Base-by-base conservation (phyloP, 2,797 vertebrate species). In the Hirundo rustica region DNA sequence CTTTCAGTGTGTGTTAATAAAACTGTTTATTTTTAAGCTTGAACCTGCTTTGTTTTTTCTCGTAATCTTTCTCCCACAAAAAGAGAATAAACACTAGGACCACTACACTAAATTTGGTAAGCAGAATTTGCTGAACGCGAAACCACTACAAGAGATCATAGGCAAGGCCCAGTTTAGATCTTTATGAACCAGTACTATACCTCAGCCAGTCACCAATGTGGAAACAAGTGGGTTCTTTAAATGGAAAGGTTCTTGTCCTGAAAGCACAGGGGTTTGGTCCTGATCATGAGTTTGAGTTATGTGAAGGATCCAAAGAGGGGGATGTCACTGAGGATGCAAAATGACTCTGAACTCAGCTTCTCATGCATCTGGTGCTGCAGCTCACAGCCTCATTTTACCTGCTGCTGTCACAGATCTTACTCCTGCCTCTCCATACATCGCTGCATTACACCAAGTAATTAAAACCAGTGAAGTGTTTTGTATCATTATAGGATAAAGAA, bases 281-380 rank as follows among this genome's bases (percentile, higher is more conserved):
- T 77, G 83, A 17, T 42, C 11, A 4, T 30, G 23, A 18, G 7
- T 30, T 77, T 79, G 60, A 79, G 13, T 16, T 23, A 11, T 5
- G 11, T 48, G 30, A 78, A 55, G n/a, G n/a, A 72, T 48, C 29
- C 21, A 13, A 38, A 57, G 25, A 36, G 6, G 8, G 5, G 2
- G 42, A 8, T 5, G 3, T 23, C 1, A 2, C 20, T 61, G 18
- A 50, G 54, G 25, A 3, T 62, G 21, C 51, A 66, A 51, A 58
- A 9, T 0, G 0, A 14, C 38, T 45, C n/a, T 38, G 9, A 48
- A 7, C 36, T 51, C 20, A 17, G 42, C 19, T 75, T 72, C 53
- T 75, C n/a, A 15, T 6, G 22, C n/a, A 30, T 32, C 50, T 51
- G 20, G 13, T 4, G 0, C 7, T 65, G 29, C 51, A 83, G 42